Base-by-base conservation (phyloP, 2,888 invertebrate species). In the Lepidochrysops patricia region DNA sequence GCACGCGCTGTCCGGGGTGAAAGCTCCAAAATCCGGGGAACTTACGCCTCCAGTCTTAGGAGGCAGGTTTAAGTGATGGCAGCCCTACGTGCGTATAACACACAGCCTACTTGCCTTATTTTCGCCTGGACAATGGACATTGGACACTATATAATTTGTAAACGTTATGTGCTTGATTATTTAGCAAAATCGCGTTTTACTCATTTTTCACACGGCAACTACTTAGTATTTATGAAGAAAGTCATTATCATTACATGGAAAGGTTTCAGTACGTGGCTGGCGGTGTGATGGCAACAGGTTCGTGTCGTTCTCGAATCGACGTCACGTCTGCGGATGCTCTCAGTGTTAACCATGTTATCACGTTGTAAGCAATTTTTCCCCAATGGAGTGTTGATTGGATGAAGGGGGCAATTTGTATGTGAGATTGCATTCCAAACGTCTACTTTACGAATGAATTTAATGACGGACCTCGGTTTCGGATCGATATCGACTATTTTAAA, bases 241-340 rank as follows among this genome's bases (percentile, higher is more conserved):
- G n/a, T 35, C 13, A 4, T 15, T 15, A 37, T 15, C 6, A 37
- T 37, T 37, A 15, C 13, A 37, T 0, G 13, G 6, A 37, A 13
- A 37, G 37, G 13, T 37, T 37, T 15, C 15, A 15, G 15, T 5
- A 37, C 13, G 37, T 13, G 15, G n/a, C n/a, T n/a, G n/a, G n/a
- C n/a, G n/a, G n/a, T 13, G 15, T 13, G 37, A 37, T 15, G 15
- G 15, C 5, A 37, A 13, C 15, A 9, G 9, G 7, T 43, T 19
- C 9, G 19, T 6, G 6, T n/a, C 6, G 15, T 37, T 7, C 73
- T 69, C 66, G 32, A 43, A 66, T 69, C 71, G 72, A 69, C 75
- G 74, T 80, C 81, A 79, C 79, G 82, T 77, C 74, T 75, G 70
- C 82, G 84, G 83, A 84, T 84, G 78, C 72, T 70, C 68, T 29